Evolutionary conservation across 1,140 invertebrate genomes (phyloP), one percentile per base, ranked within the genome.

Genomic region (Ceratoteleas bidentatus): DNA sequence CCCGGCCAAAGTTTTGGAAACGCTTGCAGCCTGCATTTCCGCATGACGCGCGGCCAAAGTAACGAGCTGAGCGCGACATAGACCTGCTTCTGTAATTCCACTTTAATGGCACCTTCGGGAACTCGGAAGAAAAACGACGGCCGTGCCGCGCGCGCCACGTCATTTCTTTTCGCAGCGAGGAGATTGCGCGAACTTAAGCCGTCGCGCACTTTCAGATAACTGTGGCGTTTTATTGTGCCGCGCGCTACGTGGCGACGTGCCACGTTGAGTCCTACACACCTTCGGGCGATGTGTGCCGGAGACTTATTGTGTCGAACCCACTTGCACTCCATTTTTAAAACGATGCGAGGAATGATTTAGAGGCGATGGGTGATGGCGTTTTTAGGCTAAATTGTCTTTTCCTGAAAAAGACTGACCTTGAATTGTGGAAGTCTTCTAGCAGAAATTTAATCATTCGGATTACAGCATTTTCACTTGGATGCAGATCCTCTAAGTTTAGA

Each of bases 1-100:
- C 52, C 50, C 50, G 58, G 40, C 58, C 34, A 76, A 81, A 81
- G 78, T 81, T 81, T 81, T 65, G 60, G 72, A 65, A 81, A 65
- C 70, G 58, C 74, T 81, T 62, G 54, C 60, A 73, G 68, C n/a
- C 34, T 66, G 58, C 57, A 70, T 81, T 81, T 75, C 65, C 65
- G 57, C 57, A 64, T 69, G 77, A 75, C 77, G 69, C 40, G 78
- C 53, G 60, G 24, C 24, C 61, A 70, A 69, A 80, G 58, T 74
- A 80, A 80, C 77, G 70, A 78, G 34, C 60, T 54, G 45, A 13
- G 47, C 36, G 56, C 33, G 32, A 66, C 72, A 13, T 50, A 62
- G 66, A 69, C 58, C 62, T 53, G 58, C 47, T 65, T 62, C 13
- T 81, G 52, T 74, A 81, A 70, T 70, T 81, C 65, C 47, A 60